Evolutionary conservation across 2,797 vertebrate genomes (phyloP).

Genomic region (Danio albolineatus): DNA sequence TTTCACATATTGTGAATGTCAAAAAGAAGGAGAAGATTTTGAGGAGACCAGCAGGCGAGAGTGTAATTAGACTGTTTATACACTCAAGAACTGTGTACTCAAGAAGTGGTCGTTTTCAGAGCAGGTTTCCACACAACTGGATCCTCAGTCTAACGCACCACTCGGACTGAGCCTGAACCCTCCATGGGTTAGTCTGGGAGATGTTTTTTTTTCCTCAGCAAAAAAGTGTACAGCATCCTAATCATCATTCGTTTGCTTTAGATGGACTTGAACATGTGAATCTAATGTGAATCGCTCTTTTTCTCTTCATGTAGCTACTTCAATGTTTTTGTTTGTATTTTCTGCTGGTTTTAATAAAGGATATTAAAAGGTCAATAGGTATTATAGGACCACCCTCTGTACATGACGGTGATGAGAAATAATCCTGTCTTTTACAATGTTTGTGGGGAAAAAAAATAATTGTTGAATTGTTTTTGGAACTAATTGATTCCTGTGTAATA

Average conservation of each 20-base stretch:
- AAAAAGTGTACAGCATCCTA: constrained; percentile 52
- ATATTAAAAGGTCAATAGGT: constrained; percentile 65
- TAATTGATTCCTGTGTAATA: constrained; percentile 82
- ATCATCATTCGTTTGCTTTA: constrained; percentile 50
- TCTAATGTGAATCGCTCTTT: constrained; percentile 73
- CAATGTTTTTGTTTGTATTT: constrained; percentile 67
- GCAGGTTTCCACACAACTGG: neutral
- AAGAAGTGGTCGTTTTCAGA: constrained; percentile 6
- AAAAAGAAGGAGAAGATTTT: neutral
- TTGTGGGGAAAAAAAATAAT: constrained; percentile 73
- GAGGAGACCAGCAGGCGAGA: constrained; percentile 7
- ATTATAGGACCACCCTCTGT: constrained; percentile 72
- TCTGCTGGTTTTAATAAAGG: constrained; percentile 68
- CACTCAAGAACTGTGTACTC: constrained; percentile 18
- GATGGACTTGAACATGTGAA: constrained; percentile 54
- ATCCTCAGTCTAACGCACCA: neutral
- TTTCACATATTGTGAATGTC: constrained; percentile 65
- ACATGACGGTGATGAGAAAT: constrained; percentile 64
- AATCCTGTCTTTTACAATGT: constrained; percentile 76
- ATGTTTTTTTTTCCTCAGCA: constrained; percentile 16
- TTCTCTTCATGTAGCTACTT: constrained; percentile 66
- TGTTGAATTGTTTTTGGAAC: constrained; percentile 75
- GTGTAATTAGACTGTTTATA: constrained; percentile 23
- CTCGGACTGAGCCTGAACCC: neutral
- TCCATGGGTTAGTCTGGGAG: neutral